Conservation (phyloP, 37 sponge, comb jelly and placozoan genomes). For the Cliona cf. orientalis region DNA sequence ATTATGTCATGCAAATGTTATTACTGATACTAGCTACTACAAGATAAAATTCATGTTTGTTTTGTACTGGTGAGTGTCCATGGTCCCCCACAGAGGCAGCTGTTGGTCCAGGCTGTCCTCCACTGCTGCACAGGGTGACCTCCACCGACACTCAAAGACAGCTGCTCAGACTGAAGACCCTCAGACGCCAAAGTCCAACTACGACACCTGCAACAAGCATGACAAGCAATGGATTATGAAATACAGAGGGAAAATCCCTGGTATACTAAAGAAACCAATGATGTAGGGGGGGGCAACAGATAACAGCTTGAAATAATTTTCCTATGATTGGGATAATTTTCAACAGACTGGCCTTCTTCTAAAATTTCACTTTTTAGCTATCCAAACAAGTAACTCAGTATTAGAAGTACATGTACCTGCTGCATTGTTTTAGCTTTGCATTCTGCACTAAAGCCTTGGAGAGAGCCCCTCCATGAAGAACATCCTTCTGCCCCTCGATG, state of each 20-base stretch:
- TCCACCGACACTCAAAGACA: background rate
- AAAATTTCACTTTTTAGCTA: too few species aligned
- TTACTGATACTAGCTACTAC: too few species aligned
- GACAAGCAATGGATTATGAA: too few species aligned
- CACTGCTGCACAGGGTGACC: conserved; percentile 54
- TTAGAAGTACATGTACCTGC: conserved; percentile 54
- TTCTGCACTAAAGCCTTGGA: conserved; percentile 47
- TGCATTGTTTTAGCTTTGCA: conserved; percentile 66
- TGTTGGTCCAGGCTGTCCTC: conserved; percentile 49
- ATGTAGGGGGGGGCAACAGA: too few species aligned
- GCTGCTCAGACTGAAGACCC: background rate
- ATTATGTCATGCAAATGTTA: background rate
- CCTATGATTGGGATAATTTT: too few species aligned
- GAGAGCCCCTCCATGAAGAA: conserved; percentile 55
- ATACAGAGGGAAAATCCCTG: too few species aligned
- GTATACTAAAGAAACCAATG: too few species aligned
- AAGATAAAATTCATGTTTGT: conserved; percentile 18
- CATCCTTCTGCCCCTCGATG: conserved; percentile 59
- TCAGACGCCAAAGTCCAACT: conserved; percentile 63
- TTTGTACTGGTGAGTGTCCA: conserved; percentile 29
- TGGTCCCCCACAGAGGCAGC: conserved; percentile 68
- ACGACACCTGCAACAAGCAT: conserved; percentile 57
- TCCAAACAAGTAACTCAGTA: too few species aligned
- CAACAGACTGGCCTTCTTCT: too few species aligned
- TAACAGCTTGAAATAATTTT: too few species aligned